Conservation (phyloP, 2,113 vertebrate species). For the Cichladusa arquata region DNA sequence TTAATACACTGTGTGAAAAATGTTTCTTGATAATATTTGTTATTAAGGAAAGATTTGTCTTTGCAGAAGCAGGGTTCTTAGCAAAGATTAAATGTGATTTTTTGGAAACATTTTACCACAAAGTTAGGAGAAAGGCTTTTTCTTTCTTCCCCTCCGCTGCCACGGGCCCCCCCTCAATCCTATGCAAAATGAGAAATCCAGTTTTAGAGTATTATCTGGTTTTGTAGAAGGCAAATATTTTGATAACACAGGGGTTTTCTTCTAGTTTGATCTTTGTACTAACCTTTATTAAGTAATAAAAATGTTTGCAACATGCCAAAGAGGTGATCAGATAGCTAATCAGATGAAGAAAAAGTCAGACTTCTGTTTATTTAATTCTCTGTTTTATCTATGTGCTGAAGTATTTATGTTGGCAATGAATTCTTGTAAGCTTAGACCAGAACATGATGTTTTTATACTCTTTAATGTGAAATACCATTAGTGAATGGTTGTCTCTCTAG, state of each 20-base stretch:
- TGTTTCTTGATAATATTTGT: neutral
- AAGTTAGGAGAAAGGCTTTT: neutral
- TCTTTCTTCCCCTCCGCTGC: neutral
- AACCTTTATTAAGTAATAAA: neutral
- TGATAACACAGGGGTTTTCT: neutral
- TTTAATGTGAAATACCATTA: constrained; percentile 10
- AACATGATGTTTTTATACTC: neutral
- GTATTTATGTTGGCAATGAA: constrained; percentile 56
- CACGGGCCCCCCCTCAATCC: neutral
- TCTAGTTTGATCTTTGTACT: neutral
- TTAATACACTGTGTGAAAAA: neutral
- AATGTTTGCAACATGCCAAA: neutral
- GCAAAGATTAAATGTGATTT: neutral
- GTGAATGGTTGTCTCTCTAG: neutral
- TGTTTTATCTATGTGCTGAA: constrained; percentile 42
- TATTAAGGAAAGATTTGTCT: neutral
- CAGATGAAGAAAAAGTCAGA: constrained; percentile 4
- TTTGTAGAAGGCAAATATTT: neutral
- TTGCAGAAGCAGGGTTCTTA: neutral
- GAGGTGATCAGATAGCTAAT: constrained; percentile 36
- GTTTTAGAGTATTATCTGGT: neutral
- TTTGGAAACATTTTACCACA: neutral
- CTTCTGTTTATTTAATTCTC: constrained; percentile 44
- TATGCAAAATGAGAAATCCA: neutral
- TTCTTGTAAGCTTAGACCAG: constrained; percentile 11